Evolutionary conservation across 1,140 invertebrate genomes (phyloP), one percentile per base, ranked within the genome.

Genomic region (Bacillus rossius): DNA sequence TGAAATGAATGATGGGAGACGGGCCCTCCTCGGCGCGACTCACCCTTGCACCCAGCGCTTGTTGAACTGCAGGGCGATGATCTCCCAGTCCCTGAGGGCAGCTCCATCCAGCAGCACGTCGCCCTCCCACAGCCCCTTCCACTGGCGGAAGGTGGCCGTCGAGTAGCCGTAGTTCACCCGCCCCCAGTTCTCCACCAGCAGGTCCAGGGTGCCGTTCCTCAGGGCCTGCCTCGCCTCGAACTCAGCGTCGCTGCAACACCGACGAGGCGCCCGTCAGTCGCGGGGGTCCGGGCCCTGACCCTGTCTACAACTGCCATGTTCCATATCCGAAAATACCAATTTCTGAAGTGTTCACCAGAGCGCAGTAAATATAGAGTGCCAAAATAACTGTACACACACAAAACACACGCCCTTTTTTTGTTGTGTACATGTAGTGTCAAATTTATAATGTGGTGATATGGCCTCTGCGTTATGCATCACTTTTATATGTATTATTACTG

Each of bases 181-280:
- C 0, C 79, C 82, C 55, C 77, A 73, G 65, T 85, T 84, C 64
- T 84, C 82, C 1, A 84, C 81, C 2, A 85, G 55, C 26, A 84
- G 69, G 57, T 83, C 79, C 19, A 83, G 57, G 7, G 69, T 73
- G 8, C 60, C 61, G 17, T 19, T 7, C 10, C 42, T 52, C 10
- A 40, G 49, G 19, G 69, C 69, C 8, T 55, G 23, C 25, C 45
- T 42, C 2, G 58, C 19, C 5, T 7, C 17, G 4, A 63, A 40
- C 23, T 51, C 29, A 19, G 40, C 37, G 42, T 65, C 47, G 22
- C 50, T 58, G 48, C 1, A 26, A 22, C 16, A 51, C 14, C 16
- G 14, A 41, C 2, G 16, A 1, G 14, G 38, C 38, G 38, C 2
- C 16, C 38, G 38, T 2, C 38, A n/a, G 38, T 1, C 14, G 38